Base-by-base conservation (phyloP, 2,888 invertebrate species). In the Eurytoma californica region DNA sequence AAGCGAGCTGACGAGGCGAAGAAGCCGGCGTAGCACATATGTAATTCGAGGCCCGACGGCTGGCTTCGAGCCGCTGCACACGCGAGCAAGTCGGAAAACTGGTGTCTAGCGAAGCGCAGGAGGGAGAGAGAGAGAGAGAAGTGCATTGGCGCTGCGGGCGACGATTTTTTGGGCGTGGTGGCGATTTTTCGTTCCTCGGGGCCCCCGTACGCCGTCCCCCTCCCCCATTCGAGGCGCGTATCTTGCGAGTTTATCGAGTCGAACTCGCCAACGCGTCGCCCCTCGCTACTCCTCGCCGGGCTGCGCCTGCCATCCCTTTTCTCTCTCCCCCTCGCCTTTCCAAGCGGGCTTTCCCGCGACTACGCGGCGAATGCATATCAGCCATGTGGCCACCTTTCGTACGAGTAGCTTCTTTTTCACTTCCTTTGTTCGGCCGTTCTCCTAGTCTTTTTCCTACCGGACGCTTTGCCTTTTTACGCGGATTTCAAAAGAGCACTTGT, bases 111-210 rank as follows among this genome's bases (percentile, higher is more conserved):
- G 61, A 28, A 5, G 30, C 53, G n/a, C 20, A 14, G 49, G 30
- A 39, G 39, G 9, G 39, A 39, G 39, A 9, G 39, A 39, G 39
- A n/a, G 53, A 4, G 7, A 13, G 7, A 53, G 53, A 14, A 53
- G n/a, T 14, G n/a, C 53, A n/a, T 5, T 53, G n/a, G 58, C 39
- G 20, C 14, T 4, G 51, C 51, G 3, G 30, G 16, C 53, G 39
- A 63, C 68, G 65, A 53, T 57, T 53, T 74, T 72, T 58, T 72
- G 72, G 80, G 77, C 60, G 80, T 74, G 69, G 74, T 81, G 66
- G 80, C 81, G 82, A 83, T 83, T 82, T 78, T 83, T 77, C 80
- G 49, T 74, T 72, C 66, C 80, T 55, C n/a, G n/a, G 24, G 55
- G 14, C 18, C 24, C 49, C n/a, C n/a, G n/a, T n/a, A n/a, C n/a